Base-by-base conservation (phyloP, 2,113 vertebrate genomes). In the Thalassoma bifasciatum region DNA sequence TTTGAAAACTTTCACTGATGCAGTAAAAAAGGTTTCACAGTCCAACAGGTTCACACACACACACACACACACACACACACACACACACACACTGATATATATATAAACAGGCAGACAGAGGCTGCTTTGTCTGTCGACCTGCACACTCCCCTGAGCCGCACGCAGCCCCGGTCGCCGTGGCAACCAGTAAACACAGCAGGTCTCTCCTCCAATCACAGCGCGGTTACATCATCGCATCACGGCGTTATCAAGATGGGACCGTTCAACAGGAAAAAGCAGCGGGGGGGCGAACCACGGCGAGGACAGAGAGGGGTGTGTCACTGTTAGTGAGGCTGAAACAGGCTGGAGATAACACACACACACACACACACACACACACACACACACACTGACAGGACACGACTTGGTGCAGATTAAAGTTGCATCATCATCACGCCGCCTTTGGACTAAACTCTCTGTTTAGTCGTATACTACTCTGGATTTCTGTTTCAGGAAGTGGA, bases 41-140 rank as follows among this genome's bases (percentile, higher is more conserved):
- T 17, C 11, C 11, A 14, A 38, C 11, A 13, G 1, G 63, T 59
- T 34, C 19, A 19, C 7, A 65, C 50, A 23, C 49, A 64, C 60
- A 59, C 62, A 50, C 44, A 50, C 30, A 54, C 21, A 51, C 50
- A 52, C 14, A 42, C 50, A 24, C 22, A 79, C 22, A 38, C 47
- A 52, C 12, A 54, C 50, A 54, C 30, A 30, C 59, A 50, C 50
- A 61, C 34, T 30, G 26, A 61, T 16, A 46, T 7, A 52, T 3
- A 53, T 14, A 71, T 5, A 73, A 0, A 50, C 65, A 72, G 19
- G 11, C 51, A 23, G 53, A 91, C 89, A 92, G 10, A 90, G 75
- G 75, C 75, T 3, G 70, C 88, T 92, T 91, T 93, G 89, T 93
- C 71, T 85, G 63, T 30, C 19, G 42, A 77, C 70, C 77, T 78